A percentile compares a stretch with the other conserved stretches of the same genome.
These are phyloP conservation scores for Albula glossodonta DNA, from an alignment of 2,113 vertebrate species.

Conservation along the genomic window DNA sequence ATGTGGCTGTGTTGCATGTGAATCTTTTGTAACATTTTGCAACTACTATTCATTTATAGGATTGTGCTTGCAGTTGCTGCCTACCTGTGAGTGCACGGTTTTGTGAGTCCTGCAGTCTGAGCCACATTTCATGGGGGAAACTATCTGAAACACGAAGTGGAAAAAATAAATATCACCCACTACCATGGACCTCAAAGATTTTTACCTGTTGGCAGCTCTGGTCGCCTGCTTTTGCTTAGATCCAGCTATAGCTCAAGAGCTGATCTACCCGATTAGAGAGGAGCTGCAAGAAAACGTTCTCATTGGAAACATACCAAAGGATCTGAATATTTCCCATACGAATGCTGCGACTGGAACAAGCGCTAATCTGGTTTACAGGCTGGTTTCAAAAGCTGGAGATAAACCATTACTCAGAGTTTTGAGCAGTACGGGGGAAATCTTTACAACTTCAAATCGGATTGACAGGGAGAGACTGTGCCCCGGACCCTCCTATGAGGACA, in stretches of 20 bases:
- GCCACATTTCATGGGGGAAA: constrained; percentile 71
- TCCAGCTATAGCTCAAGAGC: constrained; percentile 96
- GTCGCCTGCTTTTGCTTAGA: constrained; percentile 95
- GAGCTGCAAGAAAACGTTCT: constrained; percentile 98
- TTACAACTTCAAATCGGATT: constrained; percentile 94
- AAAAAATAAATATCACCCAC: constrained; percentile 71
- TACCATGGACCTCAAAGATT: constrained; percentile 98
- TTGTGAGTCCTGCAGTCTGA: constrained; percentile 78
- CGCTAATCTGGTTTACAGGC: constrained; percentile 94
- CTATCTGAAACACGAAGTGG: constrained; percentile 58
- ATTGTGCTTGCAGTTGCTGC: constrained; percentile 81
- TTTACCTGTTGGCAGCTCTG: constrained; percentile 95
- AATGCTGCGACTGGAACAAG: constrained; percentile 90
- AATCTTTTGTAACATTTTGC: constrained; percentile 56
- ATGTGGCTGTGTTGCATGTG: constrained; percentile 19
- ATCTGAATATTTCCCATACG: constrained; percentile 97
- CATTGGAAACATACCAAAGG: constrained; percentile 99
- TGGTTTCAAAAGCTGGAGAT: constrained; percentile 97
- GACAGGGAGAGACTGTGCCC: constrained; percentile 97
- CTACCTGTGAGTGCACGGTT: constrained; percentile 78
- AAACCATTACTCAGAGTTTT: constrained; percentile 94
- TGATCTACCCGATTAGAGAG: constrained; percentile 98
- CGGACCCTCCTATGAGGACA: constrained; percentile 87
- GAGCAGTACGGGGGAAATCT: constrained; percentile 95
- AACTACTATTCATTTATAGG: constrained; percentile 79